A percentile compares a stretch with the other conserved stretches of the same genome.
Evolutionary conservation across 1,140 invertebrate genomes (phyloP).

Genomic region (Anagrus nilaparvatae): DNA sequence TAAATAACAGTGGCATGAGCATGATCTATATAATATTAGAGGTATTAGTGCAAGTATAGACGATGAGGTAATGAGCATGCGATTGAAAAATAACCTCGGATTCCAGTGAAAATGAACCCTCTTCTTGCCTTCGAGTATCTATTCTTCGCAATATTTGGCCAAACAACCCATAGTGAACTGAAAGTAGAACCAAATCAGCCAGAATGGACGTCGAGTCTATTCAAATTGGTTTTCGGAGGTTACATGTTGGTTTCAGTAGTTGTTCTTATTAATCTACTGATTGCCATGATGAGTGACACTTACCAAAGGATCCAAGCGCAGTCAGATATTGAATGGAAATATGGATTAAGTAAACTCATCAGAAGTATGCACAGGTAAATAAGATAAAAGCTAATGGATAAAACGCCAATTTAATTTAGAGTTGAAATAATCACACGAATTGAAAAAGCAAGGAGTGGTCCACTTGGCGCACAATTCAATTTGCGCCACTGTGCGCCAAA

Average conservation of each 20-base stretch:
- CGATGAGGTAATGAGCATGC: too few species aligned
- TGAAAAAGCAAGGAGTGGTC: too few species aligned
- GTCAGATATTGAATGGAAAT: constrained; percentile 99
- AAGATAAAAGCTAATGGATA: too few species aligned
- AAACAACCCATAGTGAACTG: constrained; percentile 80
- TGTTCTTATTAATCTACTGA: constrained; percentile 95
- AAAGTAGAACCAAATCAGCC: constrained; percentile 54
- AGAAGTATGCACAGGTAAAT: constrained; percentile 86
- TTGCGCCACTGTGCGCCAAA: too few species aligned
- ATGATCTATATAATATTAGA: constrained; percentile 34
- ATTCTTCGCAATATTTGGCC: constrained; percentile 95
- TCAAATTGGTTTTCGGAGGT: constrained; percentile 84
- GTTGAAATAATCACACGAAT: too few species aligned
- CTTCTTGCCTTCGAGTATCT: constrained; percentile 90
- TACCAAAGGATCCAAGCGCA: constrained; percentile 97
- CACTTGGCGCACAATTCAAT: too few species aligned
- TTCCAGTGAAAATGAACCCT: constrained; percentile 72
- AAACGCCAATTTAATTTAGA: too few species aligned
- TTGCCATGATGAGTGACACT: constrained; percentile 99
- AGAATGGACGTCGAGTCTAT: constrained; percentile 67
- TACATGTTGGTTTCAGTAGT: constrained; percentile 97
- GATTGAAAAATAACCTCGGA: too few species aligned
- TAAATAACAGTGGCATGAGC: constrained; percentile 39
- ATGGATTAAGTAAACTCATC: constrained; percentile 96
- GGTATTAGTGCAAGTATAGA: too few species aligned